Base-by-base conservation (phyloP, 2,113 vertebrate species). In the Oophaga pumilio region DNA sequence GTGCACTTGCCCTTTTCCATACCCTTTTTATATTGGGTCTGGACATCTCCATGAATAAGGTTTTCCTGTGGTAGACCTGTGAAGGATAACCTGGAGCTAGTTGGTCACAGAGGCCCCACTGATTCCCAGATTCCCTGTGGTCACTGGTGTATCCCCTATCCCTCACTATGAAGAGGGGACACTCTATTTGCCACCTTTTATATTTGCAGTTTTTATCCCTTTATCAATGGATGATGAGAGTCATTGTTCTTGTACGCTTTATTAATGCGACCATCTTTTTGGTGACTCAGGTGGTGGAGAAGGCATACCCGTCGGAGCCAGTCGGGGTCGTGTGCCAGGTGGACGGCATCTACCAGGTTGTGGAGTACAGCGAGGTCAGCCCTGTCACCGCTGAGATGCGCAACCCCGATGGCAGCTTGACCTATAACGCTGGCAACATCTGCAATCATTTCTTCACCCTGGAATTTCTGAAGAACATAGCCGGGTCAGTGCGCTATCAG, bases 381-480 rank as follows among this genome's bases (percentile, higher is more conserved):
- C 92, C 59, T 0, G 95, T 97, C 90, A 95, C 91, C 0, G 94
- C 94, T 0, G 90, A 93, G 86, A 95, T 91, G 26, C 92, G 84
- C 0, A 90, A 85, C 0, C 89, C 95, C 0, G 91, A 82, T 0
- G 97, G 97, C 18, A 83, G 92, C n/a, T 90, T 99, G 89, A 56
- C 96, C 11, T 98, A 95, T 93, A 92, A 87, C 0, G 90, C 96
- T 0, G 98, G 97, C 89, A 99, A 97, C 90, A 98, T 99, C 92
- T 99, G 98, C 94, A 99, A 97, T 88, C 98, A 99, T 85, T 98
- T 98, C 92, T 97, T 99, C 90, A 97, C 96, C 4, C 93, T 94
- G 10, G 91, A 89, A 0, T 99, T 99, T 89, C 95, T 99, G 60
- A 91, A 94, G 91, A 87, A 7, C 0, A 93, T 97, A 28, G 90